Percentiles rank a stretch among this genome's conserved stretches.
phyloP scores from a whole-genome alignment of 2,888 invertebrate species.

The Euplagia quadripunctaria region DNA sequence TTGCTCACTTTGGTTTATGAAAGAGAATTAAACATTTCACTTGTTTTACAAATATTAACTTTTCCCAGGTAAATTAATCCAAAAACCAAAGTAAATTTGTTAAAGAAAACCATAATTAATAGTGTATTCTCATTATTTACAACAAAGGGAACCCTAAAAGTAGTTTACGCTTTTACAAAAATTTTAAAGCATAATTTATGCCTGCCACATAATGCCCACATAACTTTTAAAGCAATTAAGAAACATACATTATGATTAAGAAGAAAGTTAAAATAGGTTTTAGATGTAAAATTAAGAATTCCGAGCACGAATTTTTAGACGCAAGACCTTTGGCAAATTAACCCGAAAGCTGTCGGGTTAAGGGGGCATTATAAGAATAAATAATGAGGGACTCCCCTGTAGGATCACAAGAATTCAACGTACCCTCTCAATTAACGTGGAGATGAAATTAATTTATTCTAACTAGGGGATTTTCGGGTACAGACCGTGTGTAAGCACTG shows the following conservation, averaged over 20 bases:
- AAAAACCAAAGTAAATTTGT: too few relatives aligned
- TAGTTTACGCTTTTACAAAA: background rate
- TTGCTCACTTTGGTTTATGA: too few relatives aligned
- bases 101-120: background rate
- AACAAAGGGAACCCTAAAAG: background rate
- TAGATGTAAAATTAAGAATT: slow-evolving; percentile 56
- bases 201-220: slow-evolving; percentile 6
- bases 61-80: too few relatives aligned
- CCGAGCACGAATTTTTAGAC: slow-evolving; percentile 68
- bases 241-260: slow-evolving; percentile 43
- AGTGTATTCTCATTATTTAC: background rate
- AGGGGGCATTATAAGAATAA: slow-evolving; percentile 78
- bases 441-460: slow-evolving; percentile 80
- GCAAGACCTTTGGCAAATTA: slow-evolving; percentile 73
- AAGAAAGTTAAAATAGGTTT: slow-evolving; percentile 44
- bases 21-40: too few relatives aligned
- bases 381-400: slow-evolving; percentile 66
- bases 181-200: background rate
- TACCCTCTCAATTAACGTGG: slow-evolving; percentile 74
- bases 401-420: slow-evolving; percentile 66
- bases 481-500: slow-evolving; percentile 44
- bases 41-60: too few relatives aligned
- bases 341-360: slow-evolving; percentile 69
- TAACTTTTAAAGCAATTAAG: slow-evolving; percentile 37
- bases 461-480: slow-evolving; percentile 58